Conservation (phyloP, 2,113 vertebrate species). For the Sarotherodon lohbergeri region DNA sequence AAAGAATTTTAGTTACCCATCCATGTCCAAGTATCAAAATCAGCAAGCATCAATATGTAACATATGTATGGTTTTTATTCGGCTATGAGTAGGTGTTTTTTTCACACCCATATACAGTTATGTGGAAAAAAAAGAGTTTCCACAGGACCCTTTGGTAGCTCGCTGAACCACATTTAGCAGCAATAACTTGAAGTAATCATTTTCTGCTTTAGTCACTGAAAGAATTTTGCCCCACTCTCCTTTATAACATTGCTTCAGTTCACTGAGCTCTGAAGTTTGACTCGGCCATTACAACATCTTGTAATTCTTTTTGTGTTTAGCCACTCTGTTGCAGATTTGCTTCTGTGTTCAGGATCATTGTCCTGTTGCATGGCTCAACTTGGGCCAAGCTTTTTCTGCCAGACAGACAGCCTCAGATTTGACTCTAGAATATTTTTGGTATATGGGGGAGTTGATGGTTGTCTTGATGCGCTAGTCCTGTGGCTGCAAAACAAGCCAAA, state of each 20-base stretch:
- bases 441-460: background rate
- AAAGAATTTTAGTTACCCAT: background rate
- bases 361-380: background rate
- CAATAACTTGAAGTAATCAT: background rate
- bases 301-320: background rate
- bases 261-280: background rate
- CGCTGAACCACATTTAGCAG: background rate
- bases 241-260: background rate
- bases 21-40: background rate
- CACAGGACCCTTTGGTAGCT: background rate
- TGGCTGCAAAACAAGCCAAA: background rate
- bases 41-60: background rate
- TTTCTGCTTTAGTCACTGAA: background rate
- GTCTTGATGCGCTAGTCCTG: background rate
- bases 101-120: background rate
- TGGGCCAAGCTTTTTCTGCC: background rate
- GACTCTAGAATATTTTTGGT: background rate
- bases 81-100: background rate
- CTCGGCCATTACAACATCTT: background rate
- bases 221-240: background rate
- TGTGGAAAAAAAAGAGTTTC: background rate
- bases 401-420: background rate
- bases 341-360: background rate
- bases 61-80: background rate
- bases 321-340: background rate